Evolutionary conservation across 2,113 vertebrate genomes (phyloP).

Genomic region (Marmota monax): DNA sequence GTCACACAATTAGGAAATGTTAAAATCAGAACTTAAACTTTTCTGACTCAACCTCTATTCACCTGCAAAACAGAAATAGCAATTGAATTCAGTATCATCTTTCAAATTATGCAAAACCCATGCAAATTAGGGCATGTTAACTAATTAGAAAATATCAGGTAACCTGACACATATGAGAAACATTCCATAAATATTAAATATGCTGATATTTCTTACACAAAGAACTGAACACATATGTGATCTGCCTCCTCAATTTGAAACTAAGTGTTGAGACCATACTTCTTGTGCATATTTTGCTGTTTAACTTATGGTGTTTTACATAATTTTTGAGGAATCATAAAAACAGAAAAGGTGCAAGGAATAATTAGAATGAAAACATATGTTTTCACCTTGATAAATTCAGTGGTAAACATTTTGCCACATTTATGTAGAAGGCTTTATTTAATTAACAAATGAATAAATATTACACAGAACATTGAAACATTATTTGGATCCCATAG

Average conservation of each 20-base stretch:
- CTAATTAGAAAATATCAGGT: constrained; percentile 47
- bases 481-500: neutral
- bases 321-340: constrained; percentile 1
- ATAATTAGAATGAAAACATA: neutral
- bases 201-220: neutral
- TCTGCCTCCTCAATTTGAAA: neutral
- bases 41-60: neutral
- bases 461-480: neutral
- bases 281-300: neutral
- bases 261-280: neutral
- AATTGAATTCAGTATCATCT: neutral
- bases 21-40: neutral
- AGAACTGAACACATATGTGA: neutral
- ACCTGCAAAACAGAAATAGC: neutral
- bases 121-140: constrained; percentile 17
- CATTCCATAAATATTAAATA: constrained; percentile 17
- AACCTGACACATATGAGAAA: constrained; percentile 10
- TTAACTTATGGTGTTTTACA: constrained; percentile 27
- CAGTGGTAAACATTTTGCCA: neutral
- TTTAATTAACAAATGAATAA: neutral
- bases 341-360: neutral
- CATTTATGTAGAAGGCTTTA: neutral
- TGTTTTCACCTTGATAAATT: neutral
- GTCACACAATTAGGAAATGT: neutral
- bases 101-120: constrained; percentile 41